A percentile compares a stretch with the other conserved stretches of the same genome.
These are phyloP conservation scores for Scomber colias DNA, from an alignment of 2,113 vertebrate species.

Conservation along the genomic window DNA sequence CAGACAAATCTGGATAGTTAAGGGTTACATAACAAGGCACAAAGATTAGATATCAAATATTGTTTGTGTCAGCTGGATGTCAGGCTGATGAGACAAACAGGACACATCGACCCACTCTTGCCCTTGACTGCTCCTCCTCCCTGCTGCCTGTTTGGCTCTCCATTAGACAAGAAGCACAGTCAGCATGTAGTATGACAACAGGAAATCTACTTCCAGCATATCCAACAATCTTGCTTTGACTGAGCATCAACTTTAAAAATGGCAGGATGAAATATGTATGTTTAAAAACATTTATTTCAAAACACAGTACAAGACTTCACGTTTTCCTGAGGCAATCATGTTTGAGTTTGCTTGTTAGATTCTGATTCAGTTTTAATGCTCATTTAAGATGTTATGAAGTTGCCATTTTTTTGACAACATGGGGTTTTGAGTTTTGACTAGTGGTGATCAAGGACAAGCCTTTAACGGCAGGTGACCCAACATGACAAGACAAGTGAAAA, in stretches of 20 bases:
- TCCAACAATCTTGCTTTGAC: neutral
- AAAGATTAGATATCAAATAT: slow-evolving; percentile 55
- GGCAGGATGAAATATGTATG: neutral
- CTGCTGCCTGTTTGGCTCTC: slow-evolving; percentile 4
- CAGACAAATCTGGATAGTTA: neutral
- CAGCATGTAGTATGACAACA: slow-evolving; percentile 36
- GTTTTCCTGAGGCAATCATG: slow-evolving; percentile 4
- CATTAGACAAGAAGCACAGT: slow-evolving; percentile 10
- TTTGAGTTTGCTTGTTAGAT: neutral
- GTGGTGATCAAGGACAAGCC: neutral
- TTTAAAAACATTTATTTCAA: slow-evolving; percentile 75
- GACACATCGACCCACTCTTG: slow-evolving; percentile 50
- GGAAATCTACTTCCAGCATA: neutral
- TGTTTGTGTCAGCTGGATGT: slow-evolving; percentile 54
- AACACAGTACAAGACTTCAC: slow-evolving; percentile 36
- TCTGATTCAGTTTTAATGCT: neutral
- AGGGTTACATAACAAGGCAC: neutral
- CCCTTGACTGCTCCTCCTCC: slow-evolving; percentile 47
- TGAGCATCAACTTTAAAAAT: neutral
- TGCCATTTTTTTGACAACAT: neutral
- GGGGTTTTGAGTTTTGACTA: neutral
- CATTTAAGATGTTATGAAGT: neutral
- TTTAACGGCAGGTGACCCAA: neutral
- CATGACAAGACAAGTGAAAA: slow-evolving; percentile 1
- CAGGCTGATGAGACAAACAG: slow-evolving; percentile 42